Evolutionary conservation across 2,113 vertebrate species (phyloP).

Genomic region (Felis chaus): DNA sequence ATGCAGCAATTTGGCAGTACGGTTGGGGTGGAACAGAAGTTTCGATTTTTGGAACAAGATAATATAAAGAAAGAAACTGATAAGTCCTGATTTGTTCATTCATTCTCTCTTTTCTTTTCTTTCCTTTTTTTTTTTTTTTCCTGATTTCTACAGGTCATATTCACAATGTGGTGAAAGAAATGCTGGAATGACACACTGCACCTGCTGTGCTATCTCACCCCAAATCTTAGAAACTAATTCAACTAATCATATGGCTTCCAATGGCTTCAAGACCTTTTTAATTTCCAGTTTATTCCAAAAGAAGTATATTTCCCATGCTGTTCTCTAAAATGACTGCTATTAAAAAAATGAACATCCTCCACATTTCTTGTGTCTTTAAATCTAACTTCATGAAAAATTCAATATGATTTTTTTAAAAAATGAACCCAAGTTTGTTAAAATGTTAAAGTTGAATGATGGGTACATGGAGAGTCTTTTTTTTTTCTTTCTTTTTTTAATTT

Average conservation of each 20-base stretch:
- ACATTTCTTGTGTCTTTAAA: neutral
- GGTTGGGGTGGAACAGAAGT: neutral
- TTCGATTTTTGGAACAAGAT: neutral
- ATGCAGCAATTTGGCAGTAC: neutral
- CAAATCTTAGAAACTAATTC: neutral
- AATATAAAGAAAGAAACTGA: neutral
- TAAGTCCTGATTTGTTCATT: neutral
- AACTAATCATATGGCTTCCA: neutral
- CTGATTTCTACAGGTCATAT: neutral
- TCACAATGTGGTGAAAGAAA: neutral
- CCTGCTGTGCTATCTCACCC: neutral
- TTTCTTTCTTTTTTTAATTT: neutral
- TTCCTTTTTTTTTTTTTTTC: neutral
- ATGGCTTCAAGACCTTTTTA: conserved; percentile 16
- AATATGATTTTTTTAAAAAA: neutral
- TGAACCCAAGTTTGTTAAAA: neutral
- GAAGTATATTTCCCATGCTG: neutral
- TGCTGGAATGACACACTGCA: neutral
- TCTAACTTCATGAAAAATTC: neutral
- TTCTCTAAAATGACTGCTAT: neutral
- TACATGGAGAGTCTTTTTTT: neutral
- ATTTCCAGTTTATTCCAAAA: neutral
- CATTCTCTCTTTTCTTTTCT: neutral
- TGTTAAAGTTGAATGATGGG: neutral
- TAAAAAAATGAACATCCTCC: neutral